These are phyloP conservation scores for Macrostomum lignano DNA, from an alignment of 1,140 invertebrate species.

Conservation along the genomic window DNA sequence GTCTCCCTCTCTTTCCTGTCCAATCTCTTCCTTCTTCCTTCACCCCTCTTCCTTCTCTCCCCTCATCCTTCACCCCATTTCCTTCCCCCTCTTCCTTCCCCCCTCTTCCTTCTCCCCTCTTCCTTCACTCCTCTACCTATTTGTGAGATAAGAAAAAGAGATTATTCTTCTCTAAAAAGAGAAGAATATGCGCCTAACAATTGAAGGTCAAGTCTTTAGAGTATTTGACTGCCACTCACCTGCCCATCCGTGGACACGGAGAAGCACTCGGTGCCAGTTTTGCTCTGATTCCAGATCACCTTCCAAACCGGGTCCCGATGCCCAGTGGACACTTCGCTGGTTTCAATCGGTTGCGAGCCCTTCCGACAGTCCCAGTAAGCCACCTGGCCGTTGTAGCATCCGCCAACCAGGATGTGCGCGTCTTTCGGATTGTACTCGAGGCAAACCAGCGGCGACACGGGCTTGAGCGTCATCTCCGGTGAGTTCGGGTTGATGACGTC, in stretches of 20 bases:
- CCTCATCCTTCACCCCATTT: too few species aligned
- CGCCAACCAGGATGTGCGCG: slow-evolving; percentile 50
- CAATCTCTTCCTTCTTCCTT: too few species aligned
- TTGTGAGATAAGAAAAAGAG: too few species aligned
- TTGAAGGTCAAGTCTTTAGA: too few species aligned
- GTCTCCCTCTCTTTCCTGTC: too few species aligned
- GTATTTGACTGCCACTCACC: too few species aligned
- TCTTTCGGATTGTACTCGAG: slow-evolving; percentile 77
- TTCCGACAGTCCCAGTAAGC: slow-evolving; percentile 27
- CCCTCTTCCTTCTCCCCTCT: too few species aligned
- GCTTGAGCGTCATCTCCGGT: slow-evolving; percentile 44
- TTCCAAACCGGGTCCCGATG: slow-evolving; percentile 27
- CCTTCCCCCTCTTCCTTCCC: too few species aligned
- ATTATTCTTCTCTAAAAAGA: too few species aligned
- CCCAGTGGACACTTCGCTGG: slow-evolving; percentile 24
- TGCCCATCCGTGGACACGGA: slow-evolving; percentile 60
- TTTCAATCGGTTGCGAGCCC: slow-evolving; percentile 24
- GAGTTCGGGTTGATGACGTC: slow-evolving; percentile 66
- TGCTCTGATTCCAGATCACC: slow-evolving; percentile 26
- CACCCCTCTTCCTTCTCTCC: too few species aligned
- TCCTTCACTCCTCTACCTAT: too few species aligned
- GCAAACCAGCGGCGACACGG: slow-evolving; percentile 41
- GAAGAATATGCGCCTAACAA: too few species aligned
- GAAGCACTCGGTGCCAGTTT: slow-evolving; percentile 40
- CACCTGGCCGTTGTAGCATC: slow-evolving; percentile 55